Evolutionary conservation across 64 coral and sea anemone species (phyloP).

Genomic region (Porites australiensis): DNA sequence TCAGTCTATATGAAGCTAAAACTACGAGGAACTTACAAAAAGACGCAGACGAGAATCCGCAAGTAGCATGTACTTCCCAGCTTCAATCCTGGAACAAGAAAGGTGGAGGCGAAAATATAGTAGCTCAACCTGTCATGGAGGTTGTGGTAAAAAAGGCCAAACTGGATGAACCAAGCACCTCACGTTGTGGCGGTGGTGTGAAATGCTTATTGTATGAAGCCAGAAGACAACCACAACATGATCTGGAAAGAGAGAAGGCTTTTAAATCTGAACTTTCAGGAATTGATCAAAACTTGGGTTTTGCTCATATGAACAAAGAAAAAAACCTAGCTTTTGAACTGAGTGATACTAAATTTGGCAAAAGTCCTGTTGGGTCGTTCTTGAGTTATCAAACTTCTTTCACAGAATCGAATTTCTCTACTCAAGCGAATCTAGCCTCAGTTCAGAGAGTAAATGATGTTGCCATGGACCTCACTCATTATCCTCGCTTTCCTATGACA

Average conservation of each 20-base stretch:
- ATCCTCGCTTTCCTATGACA: slow-evolving; percentile 49
- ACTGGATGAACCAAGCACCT: slow-evolving; percentile 43
- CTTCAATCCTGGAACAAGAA: slow-evolving; percentile 53
- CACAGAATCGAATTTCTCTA: slow-evolving; percentile 47
- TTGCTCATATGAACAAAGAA: slow-evolving; percentile 8
- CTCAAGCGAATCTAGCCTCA: background rate
- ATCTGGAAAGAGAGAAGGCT: background rate
- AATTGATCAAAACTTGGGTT: slow-evolving; percentile 2
- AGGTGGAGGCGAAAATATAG: slow-evolving; percentile 39
- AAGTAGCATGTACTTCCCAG: slow-evolving; percentile 30
- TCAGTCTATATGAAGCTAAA: slow-evolving; percentile 34
- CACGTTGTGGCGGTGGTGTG: background rate
- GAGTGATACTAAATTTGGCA: slow-evolving; percentile 45
- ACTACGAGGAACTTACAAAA: slow-evolving; percentile 21
- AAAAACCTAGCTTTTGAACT: slow-evolving; percentile 10
- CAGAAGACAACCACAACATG: slow-evolving; percentile 15
- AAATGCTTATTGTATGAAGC: slow-evolving; percentile 55
- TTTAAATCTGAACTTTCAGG: background rate
- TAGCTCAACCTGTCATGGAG: slow-evolving; percentile 56
- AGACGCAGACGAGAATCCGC: slow-evolving; percentile 20
- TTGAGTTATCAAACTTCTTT: slow-evolving; percentile 43
- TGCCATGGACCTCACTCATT: background rate
- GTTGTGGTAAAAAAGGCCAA: slow-evolving; percentile 48
- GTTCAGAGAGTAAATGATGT: background rate
- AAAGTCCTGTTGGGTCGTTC: slow-evolving; percentile 21